Evolutionary conservation across 1,140 invertebrate species (phyloP), one percentile per base, ranked within the genome.

Genomic region (Penaeus chinensis): DNA sequence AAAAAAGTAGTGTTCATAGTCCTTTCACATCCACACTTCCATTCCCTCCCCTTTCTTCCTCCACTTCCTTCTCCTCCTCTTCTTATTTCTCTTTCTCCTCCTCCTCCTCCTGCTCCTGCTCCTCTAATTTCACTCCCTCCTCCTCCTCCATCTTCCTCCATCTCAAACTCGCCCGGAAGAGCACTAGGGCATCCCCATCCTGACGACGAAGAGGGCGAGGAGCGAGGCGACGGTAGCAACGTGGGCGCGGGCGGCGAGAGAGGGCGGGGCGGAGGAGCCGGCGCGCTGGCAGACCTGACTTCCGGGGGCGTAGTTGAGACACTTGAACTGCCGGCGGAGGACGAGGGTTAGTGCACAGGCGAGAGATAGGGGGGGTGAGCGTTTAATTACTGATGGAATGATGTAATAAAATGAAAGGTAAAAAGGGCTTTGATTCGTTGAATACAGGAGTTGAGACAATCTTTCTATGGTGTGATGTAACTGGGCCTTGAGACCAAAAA

Each of bases 261-360:
- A 20, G 62, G 47, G n/a, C 22, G n/a, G 47, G 47, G 62, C 69
- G 24, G 82, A 76, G 37, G 82, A 84, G 3, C 82, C 69, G 54
- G 82, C 82, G 16, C 27, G 71, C 71, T 84, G 66, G 60, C 82
- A 84, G 42, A 84, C 82, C 22, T 32, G 82, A 32, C 82, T 84
- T 24, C 82, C 82, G 13, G 82, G 82, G n/a, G 82, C 82, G 69
- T 84, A 84, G 47, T 84, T 84, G 16, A 74, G 60, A 74, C 82
- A 84, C 60, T 84, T 84, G 69, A 84, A 84, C 82, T 84, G 82
- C 62, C 27, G 63, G 65, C 7, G 63, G 27, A 60, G 77, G 47
- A 20, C 1, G 5, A 27, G 76, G 27, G 76, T 78, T 78, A 78
- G 76, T 47, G 37, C 19, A 7, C 32, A 8, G 76, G 60, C 42